These are phyloP conservation scores for Temnothorax ravouxi DNA, from an alignment of 2,888 invertebrate genomes.

Conservation along the genomic window DNA sequence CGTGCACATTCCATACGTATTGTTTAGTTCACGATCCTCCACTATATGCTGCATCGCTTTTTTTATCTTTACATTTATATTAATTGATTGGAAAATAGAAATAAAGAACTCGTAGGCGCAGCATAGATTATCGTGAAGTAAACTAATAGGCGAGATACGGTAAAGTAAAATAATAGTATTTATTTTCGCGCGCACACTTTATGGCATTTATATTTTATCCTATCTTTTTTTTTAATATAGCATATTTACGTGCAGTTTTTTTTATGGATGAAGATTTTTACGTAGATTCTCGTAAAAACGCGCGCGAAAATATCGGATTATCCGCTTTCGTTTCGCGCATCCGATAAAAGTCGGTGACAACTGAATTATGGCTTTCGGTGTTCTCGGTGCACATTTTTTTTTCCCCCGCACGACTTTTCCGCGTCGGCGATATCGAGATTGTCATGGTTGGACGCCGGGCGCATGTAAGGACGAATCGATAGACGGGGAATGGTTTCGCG, in stretches of 20 bases:
- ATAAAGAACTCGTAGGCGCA: background rate
- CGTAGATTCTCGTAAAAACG: background rate
- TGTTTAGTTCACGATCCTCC: background rate
- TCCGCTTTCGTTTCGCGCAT: background rate
- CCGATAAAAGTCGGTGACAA: conserved; percentile 26
- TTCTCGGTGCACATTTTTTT: conserved; percentile 32
- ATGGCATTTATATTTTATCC: background rate
- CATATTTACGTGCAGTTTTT: background rate
- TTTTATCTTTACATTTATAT: conserved; percentile 29
- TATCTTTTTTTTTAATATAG: background rate
- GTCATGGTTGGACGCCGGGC: conserved; percentile 52
- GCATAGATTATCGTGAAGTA: conserved; percentile 17
- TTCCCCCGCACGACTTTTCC: conserved; percentile 21
- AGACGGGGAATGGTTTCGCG: conserved; percentile 8
- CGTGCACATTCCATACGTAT: background rate
- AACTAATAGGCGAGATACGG: too few species aligned
- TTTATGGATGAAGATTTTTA: background rate
- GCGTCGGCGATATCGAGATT: conserved; percentile 53
- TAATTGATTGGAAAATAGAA: conserved; percentile 9
- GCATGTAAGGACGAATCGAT: conserved; percentile 66
- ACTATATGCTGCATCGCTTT: conserved; percentile 5
- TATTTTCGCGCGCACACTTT: background rate
- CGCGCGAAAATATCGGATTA: conserved; percentile 32
- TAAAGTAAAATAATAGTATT: background rate
- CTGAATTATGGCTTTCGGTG: conserved; percentile 43